These are phyloP conservation scores for Contarinia nasturtii DNA, from an alignment of 1,140 invertebrate species.

Conservation along the genomic window DNA sequence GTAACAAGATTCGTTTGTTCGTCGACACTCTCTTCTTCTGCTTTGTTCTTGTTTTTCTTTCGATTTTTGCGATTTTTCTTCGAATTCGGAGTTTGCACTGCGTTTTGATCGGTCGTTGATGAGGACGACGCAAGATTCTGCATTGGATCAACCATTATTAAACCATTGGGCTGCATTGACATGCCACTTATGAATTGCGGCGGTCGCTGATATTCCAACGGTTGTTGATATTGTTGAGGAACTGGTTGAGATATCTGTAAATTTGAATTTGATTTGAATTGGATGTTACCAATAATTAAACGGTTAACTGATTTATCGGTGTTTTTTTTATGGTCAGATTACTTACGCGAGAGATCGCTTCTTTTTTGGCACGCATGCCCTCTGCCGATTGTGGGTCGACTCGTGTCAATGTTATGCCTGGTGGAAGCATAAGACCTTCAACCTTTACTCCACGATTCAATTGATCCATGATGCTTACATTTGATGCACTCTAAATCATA, in stretches of 20 bases:
- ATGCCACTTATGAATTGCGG: slow-evolving; percentile 3
- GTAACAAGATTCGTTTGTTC: slow-evolving; percentile 48
- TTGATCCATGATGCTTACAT: slow-evolving; percentile 35
- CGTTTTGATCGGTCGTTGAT: slow-evolving; percentile 7
- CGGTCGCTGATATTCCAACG: slow-evolving; percentile 5
- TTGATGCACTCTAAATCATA: slow-evolving; percentile 3
- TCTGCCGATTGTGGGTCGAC: slow-evolving; percentile 36
- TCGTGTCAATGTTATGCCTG: slow-evolving; percentile 65
- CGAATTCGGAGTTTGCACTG: slow-evolving; percentile 5
- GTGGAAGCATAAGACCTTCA: slow-evolving; percentile 52
- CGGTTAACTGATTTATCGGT: too few species aligned
- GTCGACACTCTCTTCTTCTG: slow-evolving; percentile 6
- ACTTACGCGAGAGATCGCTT: slow-evolving; percentile 17
- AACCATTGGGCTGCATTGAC: slow-evolving; percentile 8
- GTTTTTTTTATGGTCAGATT: neutral
- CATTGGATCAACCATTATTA: slow-evolving; percentile 21
- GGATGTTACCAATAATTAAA: neutral
- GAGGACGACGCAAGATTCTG: slow-evolving; percentile 7
- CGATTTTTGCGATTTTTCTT: slow-evolving; percentile 32
- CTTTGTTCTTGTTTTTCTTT: slow-evolving; percentile 35
- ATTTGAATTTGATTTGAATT: neutral
- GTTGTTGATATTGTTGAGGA: slow-evolving; percentile 7
- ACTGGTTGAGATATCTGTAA: slow-evolving; percentile 8
- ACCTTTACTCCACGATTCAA: slow-evolving; percentile 37
- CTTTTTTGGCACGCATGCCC: slow-evolving; percentile 18